Conservation (phyloP, 2,888 invertebrate species). For the Marronus borbonicus region DNA sequence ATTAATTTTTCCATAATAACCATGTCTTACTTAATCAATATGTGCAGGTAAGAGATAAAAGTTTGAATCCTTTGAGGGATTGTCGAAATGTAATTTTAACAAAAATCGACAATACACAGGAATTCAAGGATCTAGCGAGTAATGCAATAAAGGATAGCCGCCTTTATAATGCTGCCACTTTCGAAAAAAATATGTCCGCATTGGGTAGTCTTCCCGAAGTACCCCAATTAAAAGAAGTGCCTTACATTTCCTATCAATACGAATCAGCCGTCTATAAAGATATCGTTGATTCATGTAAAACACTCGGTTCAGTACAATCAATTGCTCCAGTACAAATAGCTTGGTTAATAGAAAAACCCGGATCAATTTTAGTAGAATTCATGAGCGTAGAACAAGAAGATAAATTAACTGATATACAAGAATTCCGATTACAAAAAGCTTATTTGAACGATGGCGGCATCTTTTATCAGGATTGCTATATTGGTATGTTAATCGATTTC, state of each 20-base stretch:
- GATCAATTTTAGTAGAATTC: slow-evolving; percentile 73
- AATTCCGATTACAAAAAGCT: slow-evolving; percentile 70
- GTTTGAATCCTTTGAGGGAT: slow-evolving; percentile 67
- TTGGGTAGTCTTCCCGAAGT: slow-evolving; percentile 74
- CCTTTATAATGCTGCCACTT: slow-evolving; percentile 57
- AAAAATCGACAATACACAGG: slow-evolving; percentile 66
- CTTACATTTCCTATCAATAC: slow-evolving; percentile 72
- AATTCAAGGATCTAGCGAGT: slow-evolving; percentile 64
- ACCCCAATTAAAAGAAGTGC: slow-evolving; percentile 73
- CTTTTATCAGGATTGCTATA: slow-evolving; percentile 70
- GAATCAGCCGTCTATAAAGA: slow-evolving; percentile 64
- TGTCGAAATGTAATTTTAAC: slow-evolving; percentile 67
- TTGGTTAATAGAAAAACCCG: slow-evolving; percentile 72
- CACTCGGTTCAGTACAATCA: slow-evolving; percentile 63
- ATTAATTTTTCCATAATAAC: neutral
- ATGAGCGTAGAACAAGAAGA: slow-evolving; percentile 69
- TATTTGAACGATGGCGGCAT: slow-evolving; percentile 66
- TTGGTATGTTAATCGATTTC: slow-evolving; percentile 58
- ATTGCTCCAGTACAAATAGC: slow-evolving; percentile 69
- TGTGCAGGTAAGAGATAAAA: slow-evolving; percentile 64
- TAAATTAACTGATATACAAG: slow-evolving; percentile 68
- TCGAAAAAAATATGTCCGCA: slow-evolving; percentile 61
- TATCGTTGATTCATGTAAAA: slow-evolving; percentile 59
- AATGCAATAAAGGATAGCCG: slow-evolving; percentile 46
- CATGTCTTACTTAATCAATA: neutral